Base-by-base conservation (phyloP, 2,797 vertebrate species). In the Helarctos malayanus region DNA sequence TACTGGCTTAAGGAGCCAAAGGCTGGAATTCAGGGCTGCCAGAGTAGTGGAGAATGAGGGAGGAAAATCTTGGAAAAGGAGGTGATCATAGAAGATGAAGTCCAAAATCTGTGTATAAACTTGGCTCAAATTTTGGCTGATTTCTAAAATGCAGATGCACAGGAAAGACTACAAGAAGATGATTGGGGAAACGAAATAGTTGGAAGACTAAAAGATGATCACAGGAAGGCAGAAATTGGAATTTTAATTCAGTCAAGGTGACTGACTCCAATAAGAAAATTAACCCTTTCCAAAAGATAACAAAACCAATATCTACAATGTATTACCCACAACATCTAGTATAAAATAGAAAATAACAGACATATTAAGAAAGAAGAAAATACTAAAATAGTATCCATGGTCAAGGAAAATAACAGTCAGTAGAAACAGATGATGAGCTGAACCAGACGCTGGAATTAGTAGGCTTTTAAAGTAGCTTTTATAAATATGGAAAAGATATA, bases 401-500 rank as follows among this genome's bases (percentile, higher is more conserved):
- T 76, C 16, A 57, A 57, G 57, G 35, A 35, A 73, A 84, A 76
- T 38, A 68, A 78, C 23, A 41, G 29, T 65, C 16, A 23, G 19
- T 29, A 57, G 65, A 90, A 56, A 79, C 23, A 54, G 18, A 63
- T 45, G 59, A 61, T 45, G 47, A 81, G 29, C 16, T 29, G 38
- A 73, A 10, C 27, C 56, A 29, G 23, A 35, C 63, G 29, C 25
- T 63, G 25, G 52, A 89, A 83, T 92, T 59, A 69, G 25, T n/a
- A 96, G 81, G 56, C 3, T 75, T 90, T 90, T 80, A 80, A 61
- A 14, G 32, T 45, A 59, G 32, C 21, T 38, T 84, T 90, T 92
- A 65, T 73, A 76, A 47, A 52, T 38, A 82, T 12, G 32, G 13
- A 15, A 49, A 18, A 47, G 12, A 21, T 35, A 3, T 65, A 78